These are phyloP conservation scores for Anastrepha ludens DNA, from an alignment of 1,140 invertebrate genomes.

Conservation along the genomic window DNA sequence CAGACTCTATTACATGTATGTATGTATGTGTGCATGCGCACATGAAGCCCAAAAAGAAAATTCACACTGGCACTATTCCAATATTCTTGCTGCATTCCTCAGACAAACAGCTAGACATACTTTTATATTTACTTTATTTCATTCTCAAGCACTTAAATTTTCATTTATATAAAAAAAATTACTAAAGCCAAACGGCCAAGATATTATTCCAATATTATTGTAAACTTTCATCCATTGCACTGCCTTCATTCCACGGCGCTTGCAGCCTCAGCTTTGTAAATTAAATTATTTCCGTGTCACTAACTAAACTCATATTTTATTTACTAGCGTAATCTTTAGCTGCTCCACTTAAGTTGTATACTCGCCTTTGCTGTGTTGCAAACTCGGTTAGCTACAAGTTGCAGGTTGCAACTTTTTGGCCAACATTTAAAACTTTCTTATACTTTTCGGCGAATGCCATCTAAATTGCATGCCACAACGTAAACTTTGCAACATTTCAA, in stretches of 20 bases:
- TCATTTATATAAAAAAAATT: neutral
- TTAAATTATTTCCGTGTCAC: constrained; percentile 51
- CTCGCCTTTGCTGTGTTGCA: neutral
- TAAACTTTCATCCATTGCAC: neutral
- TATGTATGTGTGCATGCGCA: too few relatives aligned
- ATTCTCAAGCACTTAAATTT: neutral
- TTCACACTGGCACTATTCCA: too few relatives aligned
- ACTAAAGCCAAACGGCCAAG: neutral
- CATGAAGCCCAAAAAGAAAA: too few relatives aligned
- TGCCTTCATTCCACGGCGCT: neutral
- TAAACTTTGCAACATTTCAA: neutral
- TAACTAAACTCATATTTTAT: constrained; percentile 7
- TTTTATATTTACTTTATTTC: too few relatives aligned
- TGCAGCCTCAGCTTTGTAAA: neutral
- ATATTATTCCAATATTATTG: too few relatives aligned
- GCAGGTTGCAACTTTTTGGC: constrained; percentile 10
- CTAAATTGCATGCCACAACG: constrained; percentile 27
- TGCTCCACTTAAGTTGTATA: neutral
- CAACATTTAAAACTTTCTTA: constrained; percentile 37
- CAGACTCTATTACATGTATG: too few relatives aligned
- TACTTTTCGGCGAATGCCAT: constrained; percentile 4
- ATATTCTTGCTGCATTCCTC: too few relatives aligned
- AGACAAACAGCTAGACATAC: too few relatives aligned
- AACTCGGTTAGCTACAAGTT: neutral
- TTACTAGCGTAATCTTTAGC: neutral